phyloP scores from a whole-genome alignment of 2,113 vertebrate species.

The Tupaia tana region DNA sequence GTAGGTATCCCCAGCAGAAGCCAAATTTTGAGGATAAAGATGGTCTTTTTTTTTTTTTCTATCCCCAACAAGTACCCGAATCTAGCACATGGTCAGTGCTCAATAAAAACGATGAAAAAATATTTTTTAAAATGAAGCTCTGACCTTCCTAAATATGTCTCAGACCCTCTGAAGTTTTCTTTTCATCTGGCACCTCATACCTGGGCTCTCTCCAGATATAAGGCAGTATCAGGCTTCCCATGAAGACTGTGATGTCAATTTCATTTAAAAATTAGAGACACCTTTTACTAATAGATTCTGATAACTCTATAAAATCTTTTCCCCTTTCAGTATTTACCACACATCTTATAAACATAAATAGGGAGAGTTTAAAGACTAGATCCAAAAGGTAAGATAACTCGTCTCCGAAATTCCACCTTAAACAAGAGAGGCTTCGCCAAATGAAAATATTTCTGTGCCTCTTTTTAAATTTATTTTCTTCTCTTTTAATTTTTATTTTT shows the following conservation, averaged over 20 bases:
- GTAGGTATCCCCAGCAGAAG: background rate
- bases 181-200: background rate
- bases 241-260: background rate
- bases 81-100: background rate
- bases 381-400: background rate
- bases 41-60: background rate
- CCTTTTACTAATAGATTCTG: background rate
- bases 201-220: background rate
- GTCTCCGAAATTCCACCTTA: background rate
- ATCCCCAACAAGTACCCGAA: background rate
- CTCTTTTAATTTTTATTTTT: too few relatives aligned
- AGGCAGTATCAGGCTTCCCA: background rate
- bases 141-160: background rate
- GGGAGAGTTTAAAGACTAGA: background rate
- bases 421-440: background rate
- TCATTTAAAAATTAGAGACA: background rate
- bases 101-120: background rate
- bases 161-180: background rate
- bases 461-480: background rate
- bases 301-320: background rate
- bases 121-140: background rate
- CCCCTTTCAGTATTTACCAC: accelerated
- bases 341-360: background rate
- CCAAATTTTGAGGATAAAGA: background rate
- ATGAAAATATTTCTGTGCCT: accelerated